Percentiles rank a stretch among this genome's conserved stretches.
phyloP scores from a whole-genome alignment of 2,797 vertebrate genomes.

The Mormyrus proboscirostris region DNA sequence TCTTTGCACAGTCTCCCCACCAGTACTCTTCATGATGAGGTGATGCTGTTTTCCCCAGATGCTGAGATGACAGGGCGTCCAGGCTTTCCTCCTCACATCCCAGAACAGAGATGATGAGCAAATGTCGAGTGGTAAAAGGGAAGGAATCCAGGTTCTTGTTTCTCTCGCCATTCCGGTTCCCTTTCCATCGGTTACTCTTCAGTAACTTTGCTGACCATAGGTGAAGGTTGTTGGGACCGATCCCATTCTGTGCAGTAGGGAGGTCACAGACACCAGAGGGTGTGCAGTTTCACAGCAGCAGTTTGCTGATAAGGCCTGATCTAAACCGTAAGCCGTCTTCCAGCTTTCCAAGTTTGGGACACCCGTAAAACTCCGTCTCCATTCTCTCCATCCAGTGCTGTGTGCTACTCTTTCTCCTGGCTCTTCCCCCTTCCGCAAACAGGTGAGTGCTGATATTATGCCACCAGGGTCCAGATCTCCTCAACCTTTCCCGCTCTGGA shows the following conservation, averaged over 20 bases:
- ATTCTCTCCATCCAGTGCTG: not conserved
- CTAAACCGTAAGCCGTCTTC: not conserved
- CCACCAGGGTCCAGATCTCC: not conserved
- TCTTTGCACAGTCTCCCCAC: no score
- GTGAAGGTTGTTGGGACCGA: not conserved
- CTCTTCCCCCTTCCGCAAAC: not conserved
- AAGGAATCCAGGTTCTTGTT: not conserved
- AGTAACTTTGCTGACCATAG: not conserved
- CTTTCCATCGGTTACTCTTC: not conserved
- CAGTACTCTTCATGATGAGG: not conserved
- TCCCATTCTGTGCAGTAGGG: not conserved
- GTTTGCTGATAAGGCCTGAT: not conserved
- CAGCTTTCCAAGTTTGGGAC: not conserved
- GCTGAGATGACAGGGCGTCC: not conserved
- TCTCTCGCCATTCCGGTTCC: not conserved
- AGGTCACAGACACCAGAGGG: not conserved
- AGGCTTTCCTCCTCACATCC: not conserved
- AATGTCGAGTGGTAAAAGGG: not conserved
- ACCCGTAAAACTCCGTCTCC: not conserved
- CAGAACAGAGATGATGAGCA: not conserved
- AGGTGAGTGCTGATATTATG: not conserved
- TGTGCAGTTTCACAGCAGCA: not conserved
- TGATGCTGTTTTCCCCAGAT: not conserved
- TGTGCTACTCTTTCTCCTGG: not conserved
- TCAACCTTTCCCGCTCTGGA: not conserved